Evolutionary conservation across 2,797 vertebrate genomes (phyloP), one percentile per base, ranked within the genome.

Genomic region (Alauda arvensis): DNA sequence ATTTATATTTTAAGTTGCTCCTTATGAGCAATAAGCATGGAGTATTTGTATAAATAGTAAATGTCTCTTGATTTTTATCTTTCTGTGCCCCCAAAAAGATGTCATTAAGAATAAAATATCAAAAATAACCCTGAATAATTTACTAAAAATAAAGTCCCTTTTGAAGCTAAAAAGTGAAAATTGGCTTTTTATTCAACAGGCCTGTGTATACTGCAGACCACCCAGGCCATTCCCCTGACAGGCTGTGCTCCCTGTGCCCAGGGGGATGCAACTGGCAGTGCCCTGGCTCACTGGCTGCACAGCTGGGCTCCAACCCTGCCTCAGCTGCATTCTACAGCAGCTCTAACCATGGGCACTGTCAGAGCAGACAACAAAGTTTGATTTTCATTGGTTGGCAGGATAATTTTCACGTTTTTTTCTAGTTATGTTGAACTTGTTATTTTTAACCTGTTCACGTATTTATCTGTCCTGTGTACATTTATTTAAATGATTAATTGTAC

Each of bases 1-100:
- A 90, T 79, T 85, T 91, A 75, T 81, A 70, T 85, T 89, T 82
- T 68, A 68, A 92, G 89, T 89, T 53, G n/a, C 45, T 91, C 42
- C 53, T 94, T 86, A 63, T 17, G 48, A 82, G 77, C 43, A 83
- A 76, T 49, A 88, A 81, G 42, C 39, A 52, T 39, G 21, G 34
- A 79, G 29, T 55, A 51, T 48, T 77, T 83, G 39, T 86, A 88
- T 46, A 88, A 94, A 87, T 25, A 85, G 72, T 63, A 84, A 81
- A 89, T 37, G 20, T 39, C 23, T 70, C 61, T 71, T 78, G 46
- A 78, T 56, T 90, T 69, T 85, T 71, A 84, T 31, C 20, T 76
- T 90, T 92, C 52, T 70, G 18, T 78, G 40, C 7, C 26, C 42
- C 8, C 7, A 1, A 6, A 60, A 75, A 71, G 4, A 53, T 28